Evolutionary conservation across 2,888 invertebrate genomes (phyloP).

Genomic region (Venusia cambrica): DNA sequence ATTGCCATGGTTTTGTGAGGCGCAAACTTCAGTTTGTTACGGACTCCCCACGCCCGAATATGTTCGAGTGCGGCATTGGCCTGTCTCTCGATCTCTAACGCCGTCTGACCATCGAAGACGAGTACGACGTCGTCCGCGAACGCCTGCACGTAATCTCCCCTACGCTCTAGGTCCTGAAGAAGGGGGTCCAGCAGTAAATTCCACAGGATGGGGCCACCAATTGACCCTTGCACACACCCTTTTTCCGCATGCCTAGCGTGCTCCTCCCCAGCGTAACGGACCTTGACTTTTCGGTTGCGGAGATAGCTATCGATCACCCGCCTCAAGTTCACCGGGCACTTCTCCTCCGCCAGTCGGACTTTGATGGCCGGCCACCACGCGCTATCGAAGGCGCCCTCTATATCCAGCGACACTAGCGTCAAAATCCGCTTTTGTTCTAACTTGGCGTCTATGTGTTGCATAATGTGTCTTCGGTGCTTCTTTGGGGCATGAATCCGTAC

Average conservation of each 20-base stretch:
- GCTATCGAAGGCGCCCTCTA: too few species aligned
- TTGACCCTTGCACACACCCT: not conserved
- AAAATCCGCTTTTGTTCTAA: not conserved
- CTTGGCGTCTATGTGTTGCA: constrained; percentile 1
- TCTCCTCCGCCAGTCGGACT: constrained; percentile 1
- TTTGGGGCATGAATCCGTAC: constrained; percentile 4
- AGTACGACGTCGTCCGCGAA: constrained; percentile 17
- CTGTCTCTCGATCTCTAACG: not conserved
- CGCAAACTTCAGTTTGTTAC: constrained; percentile 6
- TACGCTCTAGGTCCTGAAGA: not conserved
- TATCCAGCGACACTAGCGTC: not conserved
- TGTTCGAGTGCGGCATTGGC: constrained; percentile 2
- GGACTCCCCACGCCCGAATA: constrained; percentile 6
- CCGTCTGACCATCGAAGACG: constrained; percentile 10
- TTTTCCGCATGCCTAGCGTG: too few species aligned
- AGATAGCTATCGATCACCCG: not conserved
- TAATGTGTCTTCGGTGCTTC: constrained; percentile 8
- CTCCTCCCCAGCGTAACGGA: too few species aligned
- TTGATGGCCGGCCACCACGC: too few species aligned
- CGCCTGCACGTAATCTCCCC: constrained; percentile 1
- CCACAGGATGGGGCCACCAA: constrained; percentile 1
- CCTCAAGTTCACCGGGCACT: constrained; percentile 1
- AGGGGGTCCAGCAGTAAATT: constrained; percentile 5
- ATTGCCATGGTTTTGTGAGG: constrained; percentile 4
- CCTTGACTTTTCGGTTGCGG: not conserved